Evolutionary conservation across 2,113 vertebrate genomes (phyloP).

Genomic region (Gorilla gorilla): DNA sequence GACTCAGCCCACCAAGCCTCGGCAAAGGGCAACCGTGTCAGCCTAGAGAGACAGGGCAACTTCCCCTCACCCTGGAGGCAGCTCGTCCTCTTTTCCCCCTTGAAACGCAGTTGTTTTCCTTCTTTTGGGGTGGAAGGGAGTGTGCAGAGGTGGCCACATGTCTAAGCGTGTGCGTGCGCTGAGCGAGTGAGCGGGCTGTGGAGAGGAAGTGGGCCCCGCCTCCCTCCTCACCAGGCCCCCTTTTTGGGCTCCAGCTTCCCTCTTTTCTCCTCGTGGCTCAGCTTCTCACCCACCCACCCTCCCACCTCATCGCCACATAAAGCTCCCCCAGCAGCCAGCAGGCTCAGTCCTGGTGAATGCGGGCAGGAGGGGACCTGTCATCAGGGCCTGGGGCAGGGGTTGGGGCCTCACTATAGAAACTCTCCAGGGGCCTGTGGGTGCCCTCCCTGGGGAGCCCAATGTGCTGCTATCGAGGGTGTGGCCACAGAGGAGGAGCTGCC

Average conservation of each 20-base stretch:
- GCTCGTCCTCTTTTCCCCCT: background rate
- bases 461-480: background rate
- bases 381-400: background rate
- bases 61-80: background rate
- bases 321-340: slow-evolving; percentile 74
- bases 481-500: background rate
- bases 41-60: background rate
- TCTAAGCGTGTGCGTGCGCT: background rate
- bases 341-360: slow-evolving; percentile 49
- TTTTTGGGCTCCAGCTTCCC: slow-evolving; percentile 66
- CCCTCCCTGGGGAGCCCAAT: background rate
- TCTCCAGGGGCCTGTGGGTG: background rate
- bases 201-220: no score
- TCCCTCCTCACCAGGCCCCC: background rate
- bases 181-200: background rate
- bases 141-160: slow-evolving; percentile 17
- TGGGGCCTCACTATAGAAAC: background rate
- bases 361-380: background rate
- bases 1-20: background rate
- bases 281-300: slow-evolving; percentile 80
- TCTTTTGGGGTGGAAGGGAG: background rate
- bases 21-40: background rate
- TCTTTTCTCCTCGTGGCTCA: slow-evolving; percentile 66
- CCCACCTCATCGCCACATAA: slow-evolving; percentile 79
- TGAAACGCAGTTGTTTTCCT: background rate